Evolutionary conservation across 2,888 invertebrate species (phyloP).

Genomic region (Pedicia rivosa): DNA sequence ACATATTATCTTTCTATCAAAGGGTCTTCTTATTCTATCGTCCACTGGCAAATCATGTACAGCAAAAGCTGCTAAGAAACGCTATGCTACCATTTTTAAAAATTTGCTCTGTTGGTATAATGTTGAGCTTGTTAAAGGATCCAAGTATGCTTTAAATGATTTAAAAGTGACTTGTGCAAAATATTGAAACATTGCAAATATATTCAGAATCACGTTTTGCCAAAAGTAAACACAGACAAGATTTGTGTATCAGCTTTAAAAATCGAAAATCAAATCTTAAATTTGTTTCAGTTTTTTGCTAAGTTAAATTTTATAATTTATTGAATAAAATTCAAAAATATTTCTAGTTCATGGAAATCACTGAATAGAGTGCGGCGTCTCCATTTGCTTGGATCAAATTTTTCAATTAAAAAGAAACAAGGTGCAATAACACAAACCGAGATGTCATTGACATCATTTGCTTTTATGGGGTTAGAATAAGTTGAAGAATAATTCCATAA

Average conservation of each 20-base stretch:
- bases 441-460: conserved; percentile 63
- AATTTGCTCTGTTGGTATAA: conserved; percentile 1
- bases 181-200: neutral
- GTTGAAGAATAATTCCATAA: no score
- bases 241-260: no score
- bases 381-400: conserved; percentile 40
- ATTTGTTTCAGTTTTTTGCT: no score
- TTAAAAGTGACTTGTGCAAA: neutral
- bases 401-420: conserved; percentile 29
- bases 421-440: conserved; percentile 50
- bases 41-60: neutral
- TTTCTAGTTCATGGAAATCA: conserved; percentile 43
- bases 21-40: neutral
- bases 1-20: no score
- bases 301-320: no score
- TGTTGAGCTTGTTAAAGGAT: neutral
- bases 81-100: neutral
- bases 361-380: conserved; percentile 41
- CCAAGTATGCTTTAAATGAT: neutral
- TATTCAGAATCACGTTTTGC: no score
- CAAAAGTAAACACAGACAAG: no score
- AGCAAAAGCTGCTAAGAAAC: neutral
- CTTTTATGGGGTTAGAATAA: conserved; percentile 64
- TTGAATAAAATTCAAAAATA: no score
- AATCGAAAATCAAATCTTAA: no score